Conservation (phyloP, 35 echinoderm and acorn worm genomes). For the Heliocidaris tuberculata region DNA sequence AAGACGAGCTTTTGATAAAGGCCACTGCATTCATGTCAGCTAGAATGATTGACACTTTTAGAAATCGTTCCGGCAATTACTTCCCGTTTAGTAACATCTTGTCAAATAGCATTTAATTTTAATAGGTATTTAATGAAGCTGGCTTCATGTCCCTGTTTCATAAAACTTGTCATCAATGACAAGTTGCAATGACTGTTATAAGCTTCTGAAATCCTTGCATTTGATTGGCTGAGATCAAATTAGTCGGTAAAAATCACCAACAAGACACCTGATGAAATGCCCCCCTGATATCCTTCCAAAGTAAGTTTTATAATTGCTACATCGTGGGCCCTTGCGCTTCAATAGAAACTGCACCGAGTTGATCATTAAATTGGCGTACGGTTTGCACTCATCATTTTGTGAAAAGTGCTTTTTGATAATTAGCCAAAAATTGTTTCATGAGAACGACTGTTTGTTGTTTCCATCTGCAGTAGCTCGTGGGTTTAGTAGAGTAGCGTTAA, state of each 20-base stretch:
- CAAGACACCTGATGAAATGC: no score
- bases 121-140: neutral
- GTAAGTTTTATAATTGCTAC: neutral
- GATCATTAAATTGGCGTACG: neutral
- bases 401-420: neutral
- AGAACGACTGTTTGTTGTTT: neutral
- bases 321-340: neutral
- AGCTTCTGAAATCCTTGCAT: no score
- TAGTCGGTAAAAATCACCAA: no score
- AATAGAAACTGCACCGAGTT: neutral
- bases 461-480: neutral
- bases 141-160: no score
- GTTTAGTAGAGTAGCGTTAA: no score
- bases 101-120: neutral
- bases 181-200: no score
- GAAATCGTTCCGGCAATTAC: neutral
- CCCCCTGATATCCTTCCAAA: neutral
- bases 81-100: neutral
- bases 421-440: neutral
- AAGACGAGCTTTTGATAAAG: neutral
- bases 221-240: no score
- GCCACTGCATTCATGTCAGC: neutral
- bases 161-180: no score
- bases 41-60: neutral
- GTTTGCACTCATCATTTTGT: neutral